Conservation (phyloP, 1,140 invertebrate genomes). For the Drosophila leontia region DNA sequence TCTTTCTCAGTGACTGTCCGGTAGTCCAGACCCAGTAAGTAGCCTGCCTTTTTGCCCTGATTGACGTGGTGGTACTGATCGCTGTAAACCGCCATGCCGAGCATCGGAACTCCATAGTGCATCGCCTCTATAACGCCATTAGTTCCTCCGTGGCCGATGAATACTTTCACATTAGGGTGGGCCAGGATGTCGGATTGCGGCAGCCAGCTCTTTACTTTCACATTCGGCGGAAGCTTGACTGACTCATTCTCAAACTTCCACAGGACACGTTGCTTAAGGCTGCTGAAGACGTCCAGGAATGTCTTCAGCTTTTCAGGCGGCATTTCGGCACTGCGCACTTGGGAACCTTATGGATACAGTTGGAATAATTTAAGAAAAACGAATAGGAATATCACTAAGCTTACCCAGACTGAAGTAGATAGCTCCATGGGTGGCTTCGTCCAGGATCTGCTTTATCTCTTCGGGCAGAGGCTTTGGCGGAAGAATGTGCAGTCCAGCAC, state of each 20-base stretch:
- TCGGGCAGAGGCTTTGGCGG: conserved; percentile 78
- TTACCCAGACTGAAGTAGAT: conserved; percentile 85
- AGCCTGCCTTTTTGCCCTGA: too few relatives aligned
- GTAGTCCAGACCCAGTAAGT: too few relatives aligned
- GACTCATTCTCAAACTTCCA: conserved; percentile 88
- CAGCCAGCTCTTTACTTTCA: conserved; percentile 87
- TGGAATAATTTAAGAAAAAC: background rate
- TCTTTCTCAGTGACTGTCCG: too few relatives aligned
- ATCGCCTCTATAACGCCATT: too few relatives aligned
- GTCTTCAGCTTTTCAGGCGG: conserved; percentile 83
- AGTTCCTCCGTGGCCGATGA: too few relatives aligned
- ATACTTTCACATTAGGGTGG: too few relatives aligned
- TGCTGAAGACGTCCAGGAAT: conserved; percentile 86
- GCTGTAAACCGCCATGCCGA: too few relatives aligned
- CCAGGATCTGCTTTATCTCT: conserved; percentile 76
- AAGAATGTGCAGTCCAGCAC: conserved; percentile 85
- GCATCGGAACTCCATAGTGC: too few relatives aligned
- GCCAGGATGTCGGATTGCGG: too few relatives aligned
- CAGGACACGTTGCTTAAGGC: conserved; percentile 86
- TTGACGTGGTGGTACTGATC: too few relatives aligned
- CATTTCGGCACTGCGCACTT: conserved; percentile 80
- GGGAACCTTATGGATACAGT: conserved; percentile 42
- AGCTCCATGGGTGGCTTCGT: conserved; percentile 86
- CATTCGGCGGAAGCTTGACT: conserved; percentile 86
- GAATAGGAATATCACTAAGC: background rate